Percentiles rank a stretch among this genome's conserved stretches.
Conservation (phyloP, 2,888 invertebrate genomes). For the Steinernema carpocapsae region DNA sequence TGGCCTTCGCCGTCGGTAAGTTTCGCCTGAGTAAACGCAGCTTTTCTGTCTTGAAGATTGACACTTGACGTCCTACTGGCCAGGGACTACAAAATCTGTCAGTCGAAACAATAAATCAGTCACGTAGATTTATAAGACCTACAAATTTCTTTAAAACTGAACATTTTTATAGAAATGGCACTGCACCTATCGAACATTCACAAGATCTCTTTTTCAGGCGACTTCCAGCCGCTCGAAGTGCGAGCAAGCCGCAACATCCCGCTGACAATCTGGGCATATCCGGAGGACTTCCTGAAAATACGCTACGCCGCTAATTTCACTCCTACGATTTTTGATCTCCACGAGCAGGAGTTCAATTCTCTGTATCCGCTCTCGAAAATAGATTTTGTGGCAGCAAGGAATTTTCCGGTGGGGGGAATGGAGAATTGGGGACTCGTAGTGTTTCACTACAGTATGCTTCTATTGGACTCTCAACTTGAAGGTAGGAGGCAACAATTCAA, state of each 20-base stretch:
- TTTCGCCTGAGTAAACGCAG: too few species aligned
- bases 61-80: too few species aligned
- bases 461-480: conserved; percentile 39
- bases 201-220: conserved; percentile 46
- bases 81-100: too few species aligned
- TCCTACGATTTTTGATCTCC: conserved; percentile 60
- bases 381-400: conserved; percentile 71
- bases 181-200: too few species aligned
- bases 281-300: conserved; percentile 52
- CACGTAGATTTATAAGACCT: too few species aligned
- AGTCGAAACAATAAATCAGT: too few species aligned
- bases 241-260: conserved; percentile 59
- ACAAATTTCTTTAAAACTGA: too few species aligned
- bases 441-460: conserved; percentile 66
- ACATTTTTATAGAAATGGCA: too few species aligned
- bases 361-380: conserved; percentile 65
- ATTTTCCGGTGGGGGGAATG: conserved; percentile 71
- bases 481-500: conserved; percentile 26
- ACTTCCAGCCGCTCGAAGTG: conserved; percentile 60
- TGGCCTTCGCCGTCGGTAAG: conserved; percentile 67
- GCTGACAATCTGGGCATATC: conserved; percentile 61
- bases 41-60: too few species aligned
- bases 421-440: conserved; percentile 71
- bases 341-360: conserved; percentile 56
- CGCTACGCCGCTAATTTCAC: conserved; percentile 63